These are phyloP conservation scores for Euplagia quadripunctaria DNA, from an alignment of 2,888 invertebrate genomes.

Conservation along the genomic window DNA sequence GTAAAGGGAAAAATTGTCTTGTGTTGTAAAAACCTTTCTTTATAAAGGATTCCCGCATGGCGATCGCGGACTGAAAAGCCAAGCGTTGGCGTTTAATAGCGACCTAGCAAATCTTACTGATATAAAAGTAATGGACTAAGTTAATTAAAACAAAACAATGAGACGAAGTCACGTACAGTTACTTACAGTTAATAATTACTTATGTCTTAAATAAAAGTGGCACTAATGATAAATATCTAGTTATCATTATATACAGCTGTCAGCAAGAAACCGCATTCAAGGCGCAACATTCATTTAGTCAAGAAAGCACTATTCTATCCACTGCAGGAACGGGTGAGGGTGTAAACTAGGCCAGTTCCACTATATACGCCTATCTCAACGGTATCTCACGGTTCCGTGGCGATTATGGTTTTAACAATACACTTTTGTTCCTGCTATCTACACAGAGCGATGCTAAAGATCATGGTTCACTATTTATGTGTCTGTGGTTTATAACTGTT, in stretches of 20 bases:
- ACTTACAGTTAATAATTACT: not conserved
- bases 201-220: not conserved
- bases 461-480: slow-evolving; percentile 25
- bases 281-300: slow-evolving; percentile 55
- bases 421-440: slow-evolving; percentile 52
- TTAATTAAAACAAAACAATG: not conserved
- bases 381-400: slow-evolving; percentile 57
- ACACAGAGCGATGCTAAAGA: slow-evolving; percentile 23
- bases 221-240: not conserved
- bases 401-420: slow-evolving; percentile 71
- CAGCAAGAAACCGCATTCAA: slow-evolving; percentile 35
- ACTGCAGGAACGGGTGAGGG: slow-evolving; percentile 47
- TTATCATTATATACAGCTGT: not conserved
- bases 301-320: slow-evolving; percentile 58
- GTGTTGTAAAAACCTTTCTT: too few relatives aligned
- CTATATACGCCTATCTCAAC: slow-evolving; percentile 60
- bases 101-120: too few relatives aligned
- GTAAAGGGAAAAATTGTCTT: too few relatives aligned
- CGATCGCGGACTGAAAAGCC: too few relatives aligned
- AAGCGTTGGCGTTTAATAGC: too few relatives aligned
- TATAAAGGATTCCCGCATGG: too few relatives aligned
- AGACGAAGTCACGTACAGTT: too few relatives aligned
- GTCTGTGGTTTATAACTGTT: not conserved
- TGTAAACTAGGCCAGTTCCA: slow-evolving; percentile 67
- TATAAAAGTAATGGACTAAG: not conserved